These are phyloP conservation scores for Drosophila sproati DNA, from an alignment of 1,140 invertebrate species.

Conservation along the genomic window DNA sequence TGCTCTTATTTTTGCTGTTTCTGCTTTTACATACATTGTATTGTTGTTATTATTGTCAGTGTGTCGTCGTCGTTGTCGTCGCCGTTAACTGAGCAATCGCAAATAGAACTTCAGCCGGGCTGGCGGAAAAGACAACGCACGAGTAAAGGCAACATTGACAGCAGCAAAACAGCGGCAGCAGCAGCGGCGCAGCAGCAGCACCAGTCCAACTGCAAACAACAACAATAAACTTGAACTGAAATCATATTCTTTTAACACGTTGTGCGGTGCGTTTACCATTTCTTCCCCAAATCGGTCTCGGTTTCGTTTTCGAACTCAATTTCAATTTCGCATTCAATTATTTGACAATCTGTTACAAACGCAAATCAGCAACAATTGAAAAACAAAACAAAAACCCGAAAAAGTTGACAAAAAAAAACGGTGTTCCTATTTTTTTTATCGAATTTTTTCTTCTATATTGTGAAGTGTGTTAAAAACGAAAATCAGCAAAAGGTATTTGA, in stretches of 20 bases:
- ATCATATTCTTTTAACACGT: constrained; percentile 14
- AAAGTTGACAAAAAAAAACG: not conserved
- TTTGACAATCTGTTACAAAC: not conserved
- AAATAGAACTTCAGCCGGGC: constrained; percentile 70
- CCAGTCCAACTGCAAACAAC: constrained; percentile 26
- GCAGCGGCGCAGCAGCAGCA: not conserved
- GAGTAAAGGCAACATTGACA: constrained; percentile 15
- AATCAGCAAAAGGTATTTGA: constrained; percentile 37
- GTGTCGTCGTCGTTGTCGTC: constrained; percentile 51
- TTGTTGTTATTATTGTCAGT: constrained; percentile 23
- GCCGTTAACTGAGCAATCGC: constrained; percentile 72
- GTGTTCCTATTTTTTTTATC: not conserved
- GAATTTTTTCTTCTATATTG: not conserved
- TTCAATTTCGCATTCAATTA: constrained; percentile 5
- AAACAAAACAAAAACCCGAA: not conserved
- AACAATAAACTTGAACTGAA: constrained; percentile 31
- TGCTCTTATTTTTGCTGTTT: constrained; percentile 8
- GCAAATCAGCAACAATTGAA: not conserved
- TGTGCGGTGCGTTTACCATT: constrained; percentile 4
- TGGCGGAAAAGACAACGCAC: constrained; percentile 47
- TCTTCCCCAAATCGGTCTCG: not conserved
- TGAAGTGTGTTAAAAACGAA: constrained; percentile 2
- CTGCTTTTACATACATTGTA: not conserved
- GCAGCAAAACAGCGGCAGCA: constrained; percentile 2
- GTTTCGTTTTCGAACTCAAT: not conserved